These are phyloP conservation scores for Platichthys stellatus DNA, from an alignment of 2,113 vertebrate genomes.

Conservation along the genomic window DNA sequence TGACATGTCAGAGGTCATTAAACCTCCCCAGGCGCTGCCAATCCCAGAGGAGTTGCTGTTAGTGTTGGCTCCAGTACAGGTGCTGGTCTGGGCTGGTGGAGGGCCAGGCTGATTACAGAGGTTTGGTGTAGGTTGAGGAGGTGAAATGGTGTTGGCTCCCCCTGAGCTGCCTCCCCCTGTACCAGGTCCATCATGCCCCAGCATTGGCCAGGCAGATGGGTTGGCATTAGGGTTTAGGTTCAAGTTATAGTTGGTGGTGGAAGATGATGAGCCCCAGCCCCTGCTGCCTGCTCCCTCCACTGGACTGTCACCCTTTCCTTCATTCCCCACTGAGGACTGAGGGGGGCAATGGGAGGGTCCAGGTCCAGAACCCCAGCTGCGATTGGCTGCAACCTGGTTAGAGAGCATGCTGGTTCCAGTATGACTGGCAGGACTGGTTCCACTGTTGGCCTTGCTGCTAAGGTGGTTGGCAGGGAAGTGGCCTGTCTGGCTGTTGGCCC, in stretches of 20 bases:
- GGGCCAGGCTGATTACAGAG: conserved; percentile 92
- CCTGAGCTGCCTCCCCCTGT: conserved; percentile 87
- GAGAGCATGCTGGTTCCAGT: conserved; percentile 80
- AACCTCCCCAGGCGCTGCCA: conserved; percentile 92
- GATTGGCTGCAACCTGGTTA: conserved; percentile 83
- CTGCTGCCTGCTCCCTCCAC: conserved; percentile 88
- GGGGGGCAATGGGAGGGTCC: conserved; percentile 85
- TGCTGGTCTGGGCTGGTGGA: conserved; percentile 81
- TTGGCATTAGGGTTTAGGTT: conserved; percentile 99
- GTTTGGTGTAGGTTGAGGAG: conserved; percentile 83
- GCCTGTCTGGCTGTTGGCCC: conserved; percentile 89
- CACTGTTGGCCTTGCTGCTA: conserved; percentile 87
- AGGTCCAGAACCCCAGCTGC: conserved; percentile 89
- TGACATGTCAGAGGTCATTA: conserved; percentile 90
- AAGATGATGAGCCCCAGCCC: conserved; percentile 88
- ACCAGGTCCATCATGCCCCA: conserved; percentile 94
- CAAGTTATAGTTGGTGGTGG: conserved; percentile 90
- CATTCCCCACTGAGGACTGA: conserved; percentile 84
- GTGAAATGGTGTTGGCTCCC: conserved; percentile 80
- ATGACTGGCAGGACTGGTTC: conserved; percentile 83
- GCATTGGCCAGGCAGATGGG: conserved; percentile 97
- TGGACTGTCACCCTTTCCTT: conserved; percentile 91
- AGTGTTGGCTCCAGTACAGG: conserved; percentile 88
- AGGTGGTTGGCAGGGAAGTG: conserved; percentile 90
- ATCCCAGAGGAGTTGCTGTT: conserved; percentile 86